These are phyloP conservation scores for Astropecten irregularis DNA, from an alignment of 53 echinoderm and acorn worm genomes.

Conservation along the genomic window DNA sequence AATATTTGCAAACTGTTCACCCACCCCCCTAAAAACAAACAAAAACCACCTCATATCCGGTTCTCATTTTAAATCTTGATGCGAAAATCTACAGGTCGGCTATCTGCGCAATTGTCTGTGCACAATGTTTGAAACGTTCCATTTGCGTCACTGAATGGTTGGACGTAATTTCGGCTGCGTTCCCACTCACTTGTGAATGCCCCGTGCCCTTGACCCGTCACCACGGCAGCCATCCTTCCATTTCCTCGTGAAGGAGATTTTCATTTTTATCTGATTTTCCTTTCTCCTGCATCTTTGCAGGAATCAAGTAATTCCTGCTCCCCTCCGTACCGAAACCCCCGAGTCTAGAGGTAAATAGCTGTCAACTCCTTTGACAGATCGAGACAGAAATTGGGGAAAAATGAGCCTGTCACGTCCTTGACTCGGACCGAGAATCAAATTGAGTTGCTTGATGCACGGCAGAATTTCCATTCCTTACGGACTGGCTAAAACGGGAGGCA, in stretches of 20 bases:
- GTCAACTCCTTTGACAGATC: background rate
- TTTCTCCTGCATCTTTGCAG: background rate
- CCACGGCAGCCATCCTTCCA: background rate
- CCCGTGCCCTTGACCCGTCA: slow-evolving; percentile 52
- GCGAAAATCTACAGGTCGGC: no score
- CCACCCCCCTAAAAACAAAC: no score
- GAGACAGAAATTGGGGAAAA: slow-evolving; percentile 7
- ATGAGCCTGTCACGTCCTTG: slow-evolving; percentile 1
- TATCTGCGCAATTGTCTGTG: no score
- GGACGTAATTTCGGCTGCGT: no score
- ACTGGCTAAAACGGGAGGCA: no score
- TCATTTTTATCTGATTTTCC: slow-evolving; percentile 55
- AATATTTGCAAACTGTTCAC: no score
- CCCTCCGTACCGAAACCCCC: background rate
- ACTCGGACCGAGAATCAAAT: background rate
- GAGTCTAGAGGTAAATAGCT: background rate
- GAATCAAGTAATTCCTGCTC: background rate
- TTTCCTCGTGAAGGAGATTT: slow-evolving; percentile 14
- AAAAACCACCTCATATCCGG: no score
- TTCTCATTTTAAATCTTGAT: no score
- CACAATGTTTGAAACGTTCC: no score
- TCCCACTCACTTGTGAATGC: no score
- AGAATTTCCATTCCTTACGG: no score
- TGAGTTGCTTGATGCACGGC: background rate
- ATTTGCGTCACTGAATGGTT: no score